phyloP scores from a whole-genome alignment of 1,140 invertebrate genomes.

The Drosophila saltans region DNA sequence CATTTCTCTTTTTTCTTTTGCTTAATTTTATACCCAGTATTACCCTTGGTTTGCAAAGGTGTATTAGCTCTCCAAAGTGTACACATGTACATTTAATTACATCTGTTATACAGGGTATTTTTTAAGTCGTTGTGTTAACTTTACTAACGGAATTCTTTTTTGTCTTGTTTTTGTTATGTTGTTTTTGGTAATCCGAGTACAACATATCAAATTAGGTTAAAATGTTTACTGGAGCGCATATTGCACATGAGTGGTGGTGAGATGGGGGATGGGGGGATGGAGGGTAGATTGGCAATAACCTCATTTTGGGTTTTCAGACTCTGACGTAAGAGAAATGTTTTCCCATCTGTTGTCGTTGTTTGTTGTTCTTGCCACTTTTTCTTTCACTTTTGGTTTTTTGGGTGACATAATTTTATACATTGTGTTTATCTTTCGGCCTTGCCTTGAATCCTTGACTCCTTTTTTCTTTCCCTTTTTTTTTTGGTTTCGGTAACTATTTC shows the following conservation, averaged over 20 bases:
- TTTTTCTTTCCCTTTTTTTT: constrained; percentile 21
- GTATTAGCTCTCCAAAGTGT: neutral
- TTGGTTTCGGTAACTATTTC: constrained; percentile 16
- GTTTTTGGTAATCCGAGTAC: constrained; percentile 49
- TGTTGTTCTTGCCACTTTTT: constrained; percentile 49
- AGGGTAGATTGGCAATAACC: constrained; percentile 49
- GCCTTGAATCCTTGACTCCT: constrained; percentile 36
- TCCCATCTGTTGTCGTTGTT: constrained; percentile 38
- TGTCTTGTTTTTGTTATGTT: constrained; percentile 23
- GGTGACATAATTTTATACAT: constrained; percentile 49
- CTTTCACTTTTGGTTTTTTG: constrained; percentile 17
- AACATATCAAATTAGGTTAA: constrained; percentile 60
- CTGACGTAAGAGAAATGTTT: constrained; percentile 59
- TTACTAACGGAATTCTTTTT: neutral
- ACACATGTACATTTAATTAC: neutral
- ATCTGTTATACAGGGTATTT: neutral
- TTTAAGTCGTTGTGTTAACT: no score
- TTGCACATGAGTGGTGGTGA: constrained; percentile 45
- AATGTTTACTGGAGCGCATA: constrained; percentile 49
- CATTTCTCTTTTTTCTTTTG: constrained; percentile 2
- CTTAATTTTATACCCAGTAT: constrained; percentile 1
- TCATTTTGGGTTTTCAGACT: constrained; percentile 47
- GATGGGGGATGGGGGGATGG: constrained; percentile 5
- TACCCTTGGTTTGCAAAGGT: neutral
- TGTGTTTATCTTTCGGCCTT: constrained; percentile 39